Evolutionary conservation across 2,888 invertebrate species (phyloP).

Genomic region (Himalopsyche kuldschensis): DNA sequence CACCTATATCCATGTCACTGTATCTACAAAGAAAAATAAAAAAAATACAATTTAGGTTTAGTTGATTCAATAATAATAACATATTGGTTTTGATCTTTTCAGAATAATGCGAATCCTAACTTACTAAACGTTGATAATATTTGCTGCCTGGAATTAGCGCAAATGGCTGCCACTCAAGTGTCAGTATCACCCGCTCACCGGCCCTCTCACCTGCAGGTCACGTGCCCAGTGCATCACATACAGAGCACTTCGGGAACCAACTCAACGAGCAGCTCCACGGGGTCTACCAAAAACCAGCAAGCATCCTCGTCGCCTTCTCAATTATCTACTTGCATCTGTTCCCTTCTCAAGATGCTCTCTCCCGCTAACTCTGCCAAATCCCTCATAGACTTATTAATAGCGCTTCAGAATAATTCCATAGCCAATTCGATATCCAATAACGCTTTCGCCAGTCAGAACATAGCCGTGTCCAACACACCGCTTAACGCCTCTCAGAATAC

Average conservation of each 20-base stretch:
- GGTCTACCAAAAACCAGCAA: slow-evolving; percentile 45
- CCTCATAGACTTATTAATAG: slow-evolving; percentile 53
- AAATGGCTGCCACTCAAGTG: slow-evolving; percentile 57
- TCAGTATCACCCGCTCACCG: slow-evolving; percentile 49
- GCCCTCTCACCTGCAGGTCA: slow-evolving; percentile 50
- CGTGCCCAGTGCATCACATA: slow-evolving; percentile 51
- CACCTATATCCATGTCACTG: no score
- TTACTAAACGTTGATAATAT: slow-evolving; percentile 71
- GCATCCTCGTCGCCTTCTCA: slow-evolving; percentile 18
- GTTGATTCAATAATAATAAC: background rate
- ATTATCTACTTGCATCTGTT: slow-evolving; percentile 52
- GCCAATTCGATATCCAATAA: slow-evolving; percentile 45
- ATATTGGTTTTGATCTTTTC: slow-evolving; percentile 39
- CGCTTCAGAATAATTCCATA: slow-evolving; percentile 56
- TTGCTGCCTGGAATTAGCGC: slow-evolving; percentile 58
- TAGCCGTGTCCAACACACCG: slow-evolving; percentile 9
- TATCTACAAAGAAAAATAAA: no score
- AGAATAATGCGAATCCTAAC: slow-evolving; percentile 94
- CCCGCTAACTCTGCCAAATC: slow-evolving; percentile 56
- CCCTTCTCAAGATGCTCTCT: slow-evolving; percentile 54
- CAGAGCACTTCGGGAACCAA: slow-evolving; percentile 43
- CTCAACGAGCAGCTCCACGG: slow-evolving; percentile 47
- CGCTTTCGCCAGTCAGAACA: slow-evolving; percentile 38
- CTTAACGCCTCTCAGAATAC: slow-evolving; percentile 29
- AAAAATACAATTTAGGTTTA: no score